Base-by-base conservation (phyloP, 2,888 invertebrate genomes). In the Cheilosia scutellata region DNA sequence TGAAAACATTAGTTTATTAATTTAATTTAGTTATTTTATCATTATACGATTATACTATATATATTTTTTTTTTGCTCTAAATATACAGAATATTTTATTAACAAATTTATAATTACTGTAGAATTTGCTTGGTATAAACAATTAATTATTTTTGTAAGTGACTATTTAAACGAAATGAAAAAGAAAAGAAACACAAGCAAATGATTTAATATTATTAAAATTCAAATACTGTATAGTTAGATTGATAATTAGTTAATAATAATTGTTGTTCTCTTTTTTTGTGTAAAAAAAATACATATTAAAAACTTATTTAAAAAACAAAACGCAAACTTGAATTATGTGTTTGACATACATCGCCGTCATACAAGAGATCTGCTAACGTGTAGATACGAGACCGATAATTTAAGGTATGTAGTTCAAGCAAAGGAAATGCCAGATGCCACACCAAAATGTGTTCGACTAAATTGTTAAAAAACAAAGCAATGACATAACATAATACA, bases 201-300 rank as follows among this genome's bases (percentile, higher is more conserved):
- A 80, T 83, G 68, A 78, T 74, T 78, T 65, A 58, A 71, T 76
- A 65, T 75, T 37, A 86, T 76, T 44, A 57, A 74, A 51, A 77
- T 63, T 74, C 20, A 65, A 82, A 70, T 65, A 79, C 42, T 86
- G 86, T 86, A 80, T 86, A 86, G 80, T 63, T 86, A 86, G 86
- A 68, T 77, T 86, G 51, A 78, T 87, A 79, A 87, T 79, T 88
- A 87, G 82, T 82, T 82, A 76, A 80, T 87, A 87, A 86, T 88
- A 82, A 84, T 88, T 88, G 88, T 88, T 88, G 88, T 88, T 88
- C 87, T 82, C 78, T 86, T 87, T 87, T 37, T 87, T 86, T 76
- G 86, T 86, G 79, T 75, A 86, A 77, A 83, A 82, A 78, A 87
- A 87, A 87, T 82, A 72, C 75, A 77, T 86, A 86, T 87, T 87